Evolutionary conservation across 2,797 vertebrate species (phyloP).

Genomic region (Coregonus suidteri): DNA sequence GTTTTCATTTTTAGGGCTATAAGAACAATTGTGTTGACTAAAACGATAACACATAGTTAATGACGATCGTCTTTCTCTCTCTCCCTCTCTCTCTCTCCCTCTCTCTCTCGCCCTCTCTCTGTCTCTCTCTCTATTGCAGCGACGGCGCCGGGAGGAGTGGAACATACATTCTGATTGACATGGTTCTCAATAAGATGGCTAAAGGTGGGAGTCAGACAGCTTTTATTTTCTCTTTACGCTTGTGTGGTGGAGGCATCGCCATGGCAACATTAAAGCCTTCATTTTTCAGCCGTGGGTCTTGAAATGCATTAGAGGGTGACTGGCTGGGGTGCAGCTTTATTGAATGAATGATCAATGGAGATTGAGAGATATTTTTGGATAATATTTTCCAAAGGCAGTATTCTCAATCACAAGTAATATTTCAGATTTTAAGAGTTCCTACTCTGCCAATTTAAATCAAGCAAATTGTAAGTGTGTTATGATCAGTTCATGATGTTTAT

Average conservation of each 20-base stretch:
- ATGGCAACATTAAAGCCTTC: constrained; percentile 58
- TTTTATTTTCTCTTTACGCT: constrained; percentile 11
- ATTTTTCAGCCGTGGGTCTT: constrained; percentile 42
- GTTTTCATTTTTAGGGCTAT: not conserved
- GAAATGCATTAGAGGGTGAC: constrained; percentile 45
- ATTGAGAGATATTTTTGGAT: not conserved
- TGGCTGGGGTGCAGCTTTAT: constrained; percentile 37
- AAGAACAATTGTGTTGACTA: constrained; percentile 5
- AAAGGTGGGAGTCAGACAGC: constrained; percentile 80
- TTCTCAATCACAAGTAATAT: not conserved
- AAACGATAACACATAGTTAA: not conserved
- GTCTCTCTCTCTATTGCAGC: constrained; percentile 68
- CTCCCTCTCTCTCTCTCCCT: not conserved
- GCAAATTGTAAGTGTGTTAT: not conserved
- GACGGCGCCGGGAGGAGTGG: constrained; percentile 92
- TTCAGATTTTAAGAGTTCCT: not conserved
- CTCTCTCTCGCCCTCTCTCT: not conserved
- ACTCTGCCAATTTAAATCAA: not conserved
- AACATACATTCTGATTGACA: constrained; percentile 96
- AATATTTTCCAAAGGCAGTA: not conserved
- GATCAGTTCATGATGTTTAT: not conserved
- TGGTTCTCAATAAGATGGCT: constrained; percentile 99
- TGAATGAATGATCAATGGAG: constrained; percentile 21
- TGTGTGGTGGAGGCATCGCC: constrained; percentile 55
- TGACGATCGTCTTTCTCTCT: constrained; percentile 48